These are phyloP conservation scores for Amblyopsis hoosieri DNA, from an alignment of 2,797 vertebrate genomes.

Conservation along the genomic window DNA sequence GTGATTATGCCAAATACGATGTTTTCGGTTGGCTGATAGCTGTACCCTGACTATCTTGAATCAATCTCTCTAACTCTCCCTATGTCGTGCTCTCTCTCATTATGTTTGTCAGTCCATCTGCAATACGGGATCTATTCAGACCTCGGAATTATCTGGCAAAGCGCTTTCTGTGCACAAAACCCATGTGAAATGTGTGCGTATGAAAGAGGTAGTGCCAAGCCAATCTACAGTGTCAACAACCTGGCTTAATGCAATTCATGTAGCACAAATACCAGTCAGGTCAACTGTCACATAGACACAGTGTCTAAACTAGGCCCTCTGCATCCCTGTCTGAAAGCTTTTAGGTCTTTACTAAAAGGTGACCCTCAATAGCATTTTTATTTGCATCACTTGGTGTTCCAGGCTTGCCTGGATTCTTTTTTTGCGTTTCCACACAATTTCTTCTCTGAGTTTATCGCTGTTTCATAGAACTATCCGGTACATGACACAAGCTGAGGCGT, in stretches of 20 bases:
- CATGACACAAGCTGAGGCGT: conserved; percentile 16
- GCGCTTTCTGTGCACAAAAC: conserved; percentile 12
- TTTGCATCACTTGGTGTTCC: conserved; percentile 5
- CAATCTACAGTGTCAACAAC: conserved; percentile 10
- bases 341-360: conserved; percentile 3
- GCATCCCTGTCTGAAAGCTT: conserved; percentile 9
- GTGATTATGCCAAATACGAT: conserved; percentile 35
- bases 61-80: background rate
- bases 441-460: conserved; percentile 5
- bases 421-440: conserved; percentile 8
- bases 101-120: no score
- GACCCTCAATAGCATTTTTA: conserved; percentile 19
- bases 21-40: conserved; percentile 17
- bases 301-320: conserved; percentile 13
- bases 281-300: conserved; percentile 21
- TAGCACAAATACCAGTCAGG: conserved; percentile 25
- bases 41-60: conserved; percentile 21
- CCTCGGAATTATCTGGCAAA: conserved; percentile 10
- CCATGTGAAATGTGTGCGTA: conserved; percentile 14
- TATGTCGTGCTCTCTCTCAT: conserved; percentile 8
- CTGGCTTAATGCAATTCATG: conserved; percentile 15
- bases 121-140: conserved; percentile 4
- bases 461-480: conserved; percentile 5
- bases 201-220: conserved; percentile 3
- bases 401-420: no score